phyloP scores from a whole-genome alignment of 2,797 vertebrate species.

The Epinephelus awoara region DNA sequence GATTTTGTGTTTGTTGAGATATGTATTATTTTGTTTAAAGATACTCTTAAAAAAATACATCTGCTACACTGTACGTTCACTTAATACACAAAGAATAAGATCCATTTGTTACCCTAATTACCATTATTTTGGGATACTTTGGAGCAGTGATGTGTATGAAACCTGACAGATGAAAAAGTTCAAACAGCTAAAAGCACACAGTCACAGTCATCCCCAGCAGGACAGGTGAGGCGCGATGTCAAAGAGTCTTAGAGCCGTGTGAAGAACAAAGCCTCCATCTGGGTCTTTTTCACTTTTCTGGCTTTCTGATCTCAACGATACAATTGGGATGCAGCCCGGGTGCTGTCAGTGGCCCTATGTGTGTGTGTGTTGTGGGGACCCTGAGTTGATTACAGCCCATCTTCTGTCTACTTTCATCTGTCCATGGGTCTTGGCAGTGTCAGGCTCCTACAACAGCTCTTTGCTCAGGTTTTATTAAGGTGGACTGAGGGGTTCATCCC shows the following conservation, averaged over 20 bases:
- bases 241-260: neutral
- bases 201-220: neutral
- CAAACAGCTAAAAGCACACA: neutral
- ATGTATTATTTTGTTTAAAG: neutral
- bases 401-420: slow-evolving; percentile 64
- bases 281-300: slow-evolving; percentile 17
- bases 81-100: neutral
- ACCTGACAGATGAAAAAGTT: neutral
- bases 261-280: slow-evolving; percentile 34
- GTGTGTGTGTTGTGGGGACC: slow-evolving; percentile 16
- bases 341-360: neutral
- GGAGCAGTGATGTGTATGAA: neutral
- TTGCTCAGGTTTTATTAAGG: slow-evolving; percentile 53
- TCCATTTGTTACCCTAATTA: neutral
- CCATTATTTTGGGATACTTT: neutral
- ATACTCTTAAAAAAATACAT: neutral
- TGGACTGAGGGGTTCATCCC: slow-evolving; percentile 27
- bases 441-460: slow-evolving; percentile 49
- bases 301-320: slow-evolving; percentile 47
- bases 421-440: slow-evolving; percentile 50
- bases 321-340: slow-evolving; percentile 31
- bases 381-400: slow-evolving; percentile 61
- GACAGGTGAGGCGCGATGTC: slow-evolving; percentile 12
- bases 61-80: too few relatives aligned
- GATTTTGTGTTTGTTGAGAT: neutral